Evolutionary conservation across 2,797 vertebrate genomes (phyloP), one percentile per base, ranked within the genome.

Genomic region (Xiphophorus birchmanni): DNA sequence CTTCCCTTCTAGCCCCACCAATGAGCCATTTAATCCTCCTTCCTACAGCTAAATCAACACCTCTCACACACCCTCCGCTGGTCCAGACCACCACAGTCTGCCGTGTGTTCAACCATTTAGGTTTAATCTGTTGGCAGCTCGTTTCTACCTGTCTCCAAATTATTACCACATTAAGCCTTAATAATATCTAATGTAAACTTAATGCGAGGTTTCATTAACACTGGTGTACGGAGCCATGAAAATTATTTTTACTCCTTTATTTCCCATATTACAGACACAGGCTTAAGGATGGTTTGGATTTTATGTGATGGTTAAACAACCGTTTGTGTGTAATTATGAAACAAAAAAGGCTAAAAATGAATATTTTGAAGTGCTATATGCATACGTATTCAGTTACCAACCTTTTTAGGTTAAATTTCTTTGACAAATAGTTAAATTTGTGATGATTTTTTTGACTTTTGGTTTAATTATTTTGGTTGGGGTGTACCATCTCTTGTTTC

Each of bases 11-110:
- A 93, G 95, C 95, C 96, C 96, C 96, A 95, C 97, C 96, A 98
- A 97, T 98, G 97, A 98, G 95, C 96, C 96, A 90, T 97, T 98
- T 98, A 97, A 98, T 97, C 95, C 95, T 95, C 93, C 93, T 93
- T 95, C 94, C 95, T 96, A 95, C 95, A 95, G 96, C 95, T 91
- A 85, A 92, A 95, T 95, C 95, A 96, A 95, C 94, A 96, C 94
- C 90, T 91, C 90, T 90, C 82, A 87, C 89, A 92, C 85, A 87
- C 80, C 76, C 85, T 35, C n/a, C 77, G 84, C 86, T 65, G 84
- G 69, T 80, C 75, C 44, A 72, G 92, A 93, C 90, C 91, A 90
- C 91, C 89, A 56, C 87, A 78, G 82, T 76, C 83, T 79, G 82
- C 80, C 23, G 72, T 69, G 77, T 11, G 1, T 37, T 77, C 11